phyloP scores from a whole-genome alignment of 2,888 invertebrate genomes.

The Caradrina kadenii region DNA sequence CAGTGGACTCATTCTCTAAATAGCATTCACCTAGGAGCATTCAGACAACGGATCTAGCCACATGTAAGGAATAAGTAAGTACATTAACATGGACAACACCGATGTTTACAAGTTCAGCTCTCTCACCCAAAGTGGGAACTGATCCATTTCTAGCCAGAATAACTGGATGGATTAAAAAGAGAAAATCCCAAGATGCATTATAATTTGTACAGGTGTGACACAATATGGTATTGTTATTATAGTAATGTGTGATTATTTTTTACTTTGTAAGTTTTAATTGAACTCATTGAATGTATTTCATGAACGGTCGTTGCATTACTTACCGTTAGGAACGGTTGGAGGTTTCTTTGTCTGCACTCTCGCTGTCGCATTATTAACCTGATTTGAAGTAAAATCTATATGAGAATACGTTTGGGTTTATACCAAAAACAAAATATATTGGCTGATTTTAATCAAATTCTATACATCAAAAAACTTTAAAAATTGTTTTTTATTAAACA shows the following conservation, averaged over 20 bases:
- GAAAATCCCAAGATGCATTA: conserved; percentile 87
- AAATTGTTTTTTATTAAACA: conserved; percentile 2
- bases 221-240: conserved; percentile 52
- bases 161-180: conserved; percentile 90
- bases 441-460: conserved; percentile 71
- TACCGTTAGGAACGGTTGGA: conserved; percentile 97
- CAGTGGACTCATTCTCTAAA: conserved; percentile 85
- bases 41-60: conserved; percentile 87
- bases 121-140: conserved; percentile 92
- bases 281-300: conserved; percentile 43
- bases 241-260: conserved; percentile 47
- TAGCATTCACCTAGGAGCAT: conserved; percentile 89
- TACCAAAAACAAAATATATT: conserved; percentile 57
- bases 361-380: conserved; percentile 99
- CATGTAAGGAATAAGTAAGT: conserved; percentile 77
- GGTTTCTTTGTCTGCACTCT: conserved; percentile 99
- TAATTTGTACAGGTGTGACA: conserved; percentile 68
- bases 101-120: conserved; percentile 86
- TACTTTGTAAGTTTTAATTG: conserved; percentile 25
- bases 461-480: background rate
- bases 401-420: conserved; percentile 70
- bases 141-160: conserved; percentile 92
- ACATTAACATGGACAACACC: conserved; percentile 87
- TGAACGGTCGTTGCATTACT: conserved; percentile 78
- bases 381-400: conserved; percentile 85